Conservation (phyloP, 2,888 invertebrate species). For the Macaria liturata region DNA sequence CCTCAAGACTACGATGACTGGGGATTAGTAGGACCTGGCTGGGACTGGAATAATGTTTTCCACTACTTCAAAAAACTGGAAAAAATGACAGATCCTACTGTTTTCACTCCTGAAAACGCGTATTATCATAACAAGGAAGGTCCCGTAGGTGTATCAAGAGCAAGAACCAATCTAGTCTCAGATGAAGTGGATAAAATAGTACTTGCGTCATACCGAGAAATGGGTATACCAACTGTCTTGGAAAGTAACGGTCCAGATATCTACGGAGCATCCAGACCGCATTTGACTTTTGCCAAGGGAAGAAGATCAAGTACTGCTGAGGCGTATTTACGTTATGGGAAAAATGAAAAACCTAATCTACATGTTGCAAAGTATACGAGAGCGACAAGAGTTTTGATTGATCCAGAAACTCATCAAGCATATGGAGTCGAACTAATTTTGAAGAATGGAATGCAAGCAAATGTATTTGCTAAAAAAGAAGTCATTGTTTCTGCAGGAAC, state of each 20-base stretch:
- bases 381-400: slow-evolving; percentile 60
- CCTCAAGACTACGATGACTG: slow-evolving; percentile 56
- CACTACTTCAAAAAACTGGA: slow-evolving; percentile 58
- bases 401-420: slow-evolving; percentile 44
- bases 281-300: slow-evolving; percentile 54
- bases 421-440: slow-evolving; percentile 57
- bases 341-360: slow-evolving; percentile 53
- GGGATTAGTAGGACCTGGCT: slow-evolving; percentile 50
- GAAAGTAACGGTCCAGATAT: slow-evolving; percentile 53
- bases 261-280: slow-evolving; percentile 48
- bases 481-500: slow-evolving; percentile 66
- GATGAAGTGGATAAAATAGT: slow-evolving; percentile 44
- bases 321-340: slow-evolving; percentile 53
- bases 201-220: slow-evolving; percentile 48
- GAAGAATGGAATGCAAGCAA: slow-evolving; percentile 43
- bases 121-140: slow-evolving; percentile 52
- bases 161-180: slow-evolving; percentile 40
- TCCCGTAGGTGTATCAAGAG: slow-evolving; percentile 53
- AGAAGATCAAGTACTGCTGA: slow-evolving; percentile 69
- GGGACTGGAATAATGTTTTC: slow-evolving; percentile 54
- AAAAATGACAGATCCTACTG: slow-evolving; percentile 51
- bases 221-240: slow-evolving; percentile 50
- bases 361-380: slow-evolving; percentile 57
- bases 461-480: slow-evolving; percentile 56
- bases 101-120: slow-evolving; percentile 46